Evolutionary conservation across 2,797 vertebrate species (phyloP).

Genomic region (Enteromius thamalakanensis): DNA sequence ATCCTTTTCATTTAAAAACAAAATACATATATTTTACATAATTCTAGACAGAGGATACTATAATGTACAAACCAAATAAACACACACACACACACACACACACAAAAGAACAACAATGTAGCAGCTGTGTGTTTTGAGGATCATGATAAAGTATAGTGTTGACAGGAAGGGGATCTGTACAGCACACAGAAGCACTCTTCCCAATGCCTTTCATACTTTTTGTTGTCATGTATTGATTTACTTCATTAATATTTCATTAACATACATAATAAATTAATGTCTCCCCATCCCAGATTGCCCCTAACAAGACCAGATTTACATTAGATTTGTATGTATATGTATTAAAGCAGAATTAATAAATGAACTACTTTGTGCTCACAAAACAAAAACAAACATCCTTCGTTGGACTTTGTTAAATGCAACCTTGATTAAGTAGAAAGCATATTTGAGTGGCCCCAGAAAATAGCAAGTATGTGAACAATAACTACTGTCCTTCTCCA

Average conservation of each 20-base stretch:
- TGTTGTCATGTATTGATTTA: constrained; percentile 49
- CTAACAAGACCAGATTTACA: constrained; percentile 47
- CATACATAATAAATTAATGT: constrained; percentile 45
- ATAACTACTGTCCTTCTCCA: neutral
- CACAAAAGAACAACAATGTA: no score
- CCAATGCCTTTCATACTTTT: constrained; percentile 50
- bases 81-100: neutral
- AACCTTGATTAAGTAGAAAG: neutral
- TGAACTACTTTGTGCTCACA: neutral
- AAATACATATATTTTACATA: neutral
- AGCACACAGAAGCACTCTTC: constrained; percentile 29
- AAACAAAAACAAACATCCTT: neutral
- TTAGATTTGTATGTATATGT: neutral
- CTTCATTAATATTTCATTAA: constrained; percentile 32
- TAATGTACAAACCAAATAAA: neutral
- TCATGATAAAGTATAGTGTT: constrained; percentile 31
- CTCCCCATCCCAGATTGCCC: constrained; percentile 27
- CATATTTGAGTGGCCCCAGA: neutral
- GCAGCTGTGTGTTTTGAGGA: constrained; percentile 3
- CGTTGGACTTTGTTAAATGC: neutral
- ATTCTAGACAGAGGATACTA: neutral
- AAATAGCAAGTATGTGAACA: constrained; percentile 25
- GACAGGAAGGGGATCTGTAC: constrained; percentile 41
- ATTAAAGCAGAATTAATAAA: constrained; percentile 3
- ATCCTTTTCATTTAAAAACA: neutral